Evolutionary conservation across 2,113 vertebrate species (phyloP).

Genomic region (Opisthocomus hoazin): DNA sequence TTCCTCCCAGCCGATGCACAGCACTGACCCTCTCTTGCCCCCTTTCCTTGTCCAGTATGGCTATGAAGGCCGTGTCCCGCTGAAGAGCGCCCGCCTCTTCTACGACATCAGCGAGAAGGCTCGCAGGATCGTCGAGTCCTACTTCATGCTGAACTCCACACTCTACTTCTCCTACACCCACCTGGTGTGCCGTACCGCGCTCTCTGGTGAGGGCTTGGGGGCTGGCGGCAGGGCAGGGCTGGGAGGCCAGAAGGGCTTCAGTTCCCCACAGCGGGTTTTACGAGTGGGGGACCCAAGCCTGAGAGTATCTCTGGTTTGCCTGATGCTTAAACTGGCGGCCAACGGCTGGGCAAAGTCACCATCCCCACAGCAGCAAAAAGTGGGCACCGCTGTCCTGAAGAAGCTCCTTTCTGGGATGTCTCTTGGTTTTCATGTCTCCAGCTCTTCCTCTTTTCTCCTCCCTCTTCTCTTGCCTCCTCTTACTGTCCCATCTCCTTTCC

Average conservation of each 20-base stretch:
- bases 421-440: not conserved
- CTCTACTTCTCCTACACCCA: conserved; percentile 98
- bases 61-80: conserved; percentile 86
- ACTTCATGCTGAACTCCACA: conserved; percentile 92
- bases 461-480: not conserved
- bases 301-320: not conserved
- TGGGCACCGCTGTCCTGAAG: not conserved
- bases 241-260: not conserved
- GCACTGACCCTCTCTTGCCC: rapidly evolving
- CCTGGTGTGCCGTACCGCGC: conserved; percentile 92
- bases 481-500: not conserved
- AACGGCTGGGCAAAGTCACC: not conserved
- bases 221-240: rapidly evolving
- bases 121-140: conserved; percentile 85
- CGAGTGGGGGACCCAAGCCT: not conserved
- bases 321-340: not conserved
- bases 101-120: conserved; percentile 93
- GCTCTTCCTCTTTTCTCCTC: not conserved
- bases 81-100: conserved; percentile 89
- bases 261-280: rapidly evolving
- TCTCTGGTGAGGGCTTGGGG: conserved; percentile 73
- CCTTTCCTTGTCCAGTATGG: conserved; percentile 73
- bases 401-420: not conserved
- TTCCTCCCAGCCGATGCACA: rapidly evolving
- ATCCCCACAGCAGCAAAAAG: not conserved